Evolutionary conservation across 2,888 invertebrate species (phyloP).

Genomic region (Xanthostigma xanthostigma): DNA sequence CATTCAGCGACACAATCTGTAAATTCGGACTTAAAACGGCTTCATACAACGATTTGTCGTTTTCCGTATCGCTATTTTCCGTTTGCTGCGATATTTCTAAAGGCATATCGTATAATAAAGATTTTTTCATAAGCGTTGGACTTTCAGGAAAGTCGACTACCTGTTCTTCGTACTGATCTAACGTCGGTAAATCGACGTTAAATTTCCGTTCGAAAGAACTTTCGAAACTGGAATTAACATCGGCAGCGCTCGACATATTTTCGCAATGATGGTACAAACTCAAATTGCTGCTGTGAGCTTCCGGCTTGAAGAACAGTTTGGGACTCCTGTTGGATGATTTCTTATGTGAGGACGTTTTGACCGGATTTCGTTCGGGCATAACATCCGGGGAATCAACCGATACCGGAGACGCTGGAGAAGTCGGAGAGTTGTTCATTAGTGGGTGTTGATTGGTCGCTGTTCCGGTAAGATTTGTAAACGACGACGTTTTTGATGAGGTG

Average conservation of each 20-base stretch:
- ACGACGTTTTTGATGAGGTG: neutral
- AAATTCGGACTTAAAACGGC: conserved; percentile 33
- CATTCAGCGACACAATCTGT: conserved; percentile 31
- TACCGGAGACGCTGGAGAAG: conserved; percentile 21
- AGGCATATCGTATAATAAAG: conserved; percentile 38
- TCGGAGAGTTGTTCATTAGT: conserved; percentile 20
- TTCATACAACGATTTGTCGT: conserved; percentile 33
- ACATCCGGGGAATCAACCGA: conserved; percentile 27
- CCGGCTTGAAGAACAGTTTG: conserved; percentile 18
- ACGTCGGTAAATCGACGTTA: conserved; percentile 17
- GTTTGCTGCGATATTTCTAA: conserved; percentile 32
- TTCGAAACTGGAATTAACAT: conserved; percentile 6
- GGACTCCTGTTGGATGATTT: neutral
- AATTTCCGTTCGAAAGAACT: conserved; percentile 16
- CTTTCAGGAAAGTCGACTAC: conserved; percentile 40
- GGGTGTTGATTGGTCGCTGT: conserved; percentile 28
- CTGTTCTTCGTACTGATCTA: conserved; percentile 24
- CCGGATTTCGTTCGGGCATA: conserved; percentile 20
- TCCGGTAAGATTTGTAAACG: conserved; percentile 4
- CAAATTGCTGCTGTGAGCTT: conserved; percentile 19
- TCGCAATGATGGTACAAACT: neutral
- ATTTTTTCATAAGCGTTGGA: conserved; percentile 36
- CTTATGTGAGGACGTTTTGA: neutral
- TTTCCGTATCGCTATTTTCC: conserved; percentile 30
- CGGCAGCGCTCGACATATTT: neutral